A percentile compares a stretch with the other conserved stretches of the same genome.
Conservation (phyloP, 2,113 vertebrate species). For the Coryphaenoides rupestris region DNA sequence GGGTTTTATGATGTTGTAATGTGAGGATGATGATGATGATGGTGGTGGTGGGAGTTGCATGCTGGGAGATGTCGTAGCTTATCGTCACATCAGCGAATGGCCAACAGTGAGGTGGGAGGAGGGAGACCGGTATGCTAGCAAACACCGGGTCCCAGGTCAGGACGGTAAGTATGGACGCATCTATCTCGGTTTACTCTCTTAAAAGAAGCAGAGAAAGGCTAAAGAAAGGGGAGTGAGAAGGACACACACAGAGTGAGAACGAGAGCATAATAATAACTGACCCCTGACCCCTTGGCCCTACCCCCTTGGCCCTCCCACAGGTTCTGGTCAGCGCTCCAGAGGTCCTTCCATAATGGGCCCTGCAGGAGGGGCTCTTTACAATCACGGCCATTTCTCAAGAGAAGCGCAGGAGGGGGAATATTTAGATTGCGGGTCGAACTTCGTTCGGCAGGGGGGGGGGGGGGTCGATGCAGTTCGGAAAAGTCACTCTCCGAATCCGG, state of each 20-base stretch:
- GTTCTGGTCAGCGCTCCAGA: not conserved
- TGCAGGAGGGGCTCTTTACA: constrained; percentile 7
- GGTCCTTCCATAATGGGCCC: constrained; percentile 8
- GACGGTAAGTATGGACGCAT: too few relatives aligned
- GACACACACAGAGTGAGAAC: too few relatives aligned
- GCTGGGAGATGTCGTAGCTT: constrained; percentile 27
- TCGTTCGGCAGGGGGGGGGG: too few relatives aligned
- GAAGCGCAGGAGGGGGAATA: constrained; percentile 21
- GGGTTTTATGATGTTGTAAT: not conserved
- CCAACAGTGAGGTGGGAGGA: not conserved
- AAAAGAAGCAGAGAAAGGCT: too few relatives aligned
- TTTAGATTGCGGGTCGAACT: constrained; percentile 37
- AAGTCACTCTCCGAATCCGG: too few relatives aligned
- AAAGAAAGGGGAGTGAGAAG: not conserved
- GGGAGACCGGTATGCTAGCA: too few relatives aligned
- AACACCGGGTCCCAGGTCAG: too few relatives aligned
- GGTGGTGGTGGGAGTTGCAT: constrained; percentile 37
- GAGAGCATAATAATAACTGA: too few relatives aligned
- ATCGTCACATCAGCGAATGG: constrained; percentile 41
- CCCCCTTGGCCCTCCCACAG: not conserved
- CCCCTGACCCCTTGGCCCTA: not conserved
- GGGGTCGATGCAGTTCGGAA: too few relatives aligned
- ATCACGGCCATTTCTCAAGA: constrained; percentile 49
- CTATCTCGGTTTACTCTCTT: too few relatives aligned
- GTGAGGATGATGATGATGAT: constrained; percentile 19